Evolutionary conservation across 1,140 invertebrate species (phyloP).

Genomic region (Bicyclus anynana): DNA sequence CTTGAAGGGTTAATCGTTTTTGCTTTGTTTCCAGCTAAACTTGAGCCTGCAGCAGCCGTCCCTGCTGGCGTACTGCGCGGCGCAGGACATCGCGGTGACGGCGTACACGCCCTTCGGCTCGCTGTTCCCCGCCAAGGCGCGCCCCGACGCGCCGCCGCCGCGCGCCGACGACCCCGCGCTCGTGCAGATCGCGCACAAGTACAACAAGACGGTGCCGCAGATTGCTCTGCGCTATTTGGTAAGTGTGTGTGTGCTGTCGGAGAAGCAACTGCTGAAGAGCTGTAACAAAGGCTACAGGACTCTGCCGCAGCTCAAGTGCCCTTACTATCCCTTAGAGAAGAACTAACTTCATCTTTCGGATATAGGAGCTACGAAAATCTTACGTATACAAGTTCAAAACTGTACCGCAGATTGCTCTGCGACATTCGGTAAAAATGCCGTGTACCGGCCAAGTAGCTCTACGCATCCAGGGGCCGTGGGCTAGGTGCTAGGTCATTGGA

Average conservation of each 20-base stretch:
- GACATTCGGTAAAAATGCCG: no score
- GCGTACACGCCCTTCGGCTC: conserved; percentile 89
- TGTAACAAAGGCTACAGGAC: conserved; percentile 79
- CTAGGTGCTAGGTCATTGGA: no score
- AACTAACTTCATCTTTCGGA: neutral
- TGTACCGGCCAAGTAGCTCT: no score
- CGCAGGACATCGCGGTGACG: conserved; percentile 82
- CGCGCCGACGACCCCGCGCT: conserved; percentile 81
- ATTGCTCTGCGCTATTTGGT: conserved; percentile 81
- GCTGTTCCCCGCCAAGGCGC: conserved; percentile 79
- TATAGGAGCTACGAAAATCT: no score
- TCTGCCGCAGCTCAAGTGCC: conserved; percentile 62
- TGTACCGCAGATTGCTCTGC: no score
- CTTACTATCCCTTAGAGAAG: conserved; percentile 73
- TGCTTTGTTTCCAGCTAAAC: conserved; percentile 76
- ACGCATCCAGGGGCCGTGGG: no score
- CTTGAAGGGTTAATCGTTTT: no score
- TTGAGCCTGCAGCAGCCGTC: conserved; percentile 86
- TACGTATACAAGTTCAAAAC: no score
- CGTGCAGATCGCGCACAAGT: conserved; percentile 80
- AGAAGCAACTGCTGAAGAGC: neutral
- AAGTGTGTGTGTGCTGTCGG: conserved; percentile 27
- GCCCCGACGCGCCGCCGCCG: conserved; percentile 77
- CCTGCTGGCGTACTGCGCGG: conserved; percentile 83
- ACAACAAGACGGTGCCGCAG: conserved; percentile 86